Percentiles rank a stretch among this genome's conserved stretches.
Conservation (phyloP, 1,140 invertebrate genomes). For the Drosophila persimilis region DNA sequence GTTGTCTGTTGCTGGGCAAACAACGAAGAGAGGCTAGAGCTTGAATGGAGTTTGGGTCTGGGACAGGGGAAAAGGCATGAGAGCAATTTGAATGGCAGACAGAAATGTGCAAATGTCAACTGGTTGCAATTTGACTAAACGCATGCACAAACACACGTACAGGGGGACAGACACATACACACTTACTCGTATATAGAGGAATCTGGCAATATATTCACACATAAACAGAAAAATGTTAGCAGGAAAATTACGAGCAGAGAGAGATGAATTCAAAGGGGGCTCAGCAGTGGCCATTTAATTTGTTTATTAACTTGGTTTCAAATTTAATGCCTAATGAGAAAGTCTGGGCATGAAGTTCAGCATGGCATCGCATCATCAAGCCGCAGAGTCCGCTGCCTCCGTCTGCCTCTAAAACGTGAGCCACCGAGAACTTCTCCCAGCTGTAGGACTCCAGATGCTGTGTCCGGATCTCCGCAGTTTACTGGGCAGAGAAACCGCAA, state of each 20-base stretch:
- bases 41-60: slow-evolving; percentile 15
- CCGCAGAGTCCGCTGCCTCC: too few relatives aligned
- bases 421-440: slow-evolving; percentile 31
- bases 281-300: slow-evolving; percentile 41
- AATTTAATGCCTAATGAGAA: slow-evolving; percentile 56
- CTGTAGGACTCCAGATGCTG: slow-evolving; percentile 16
- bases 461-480: background rate
- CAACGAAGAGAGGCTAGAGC: slow-evolving; percentile 12
- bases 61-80: slow-evolving; percentile 1
- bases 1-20: slow-evolving; percentile 31
- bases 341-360: background rate
- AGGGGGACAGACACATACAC: too few relatives aligned
- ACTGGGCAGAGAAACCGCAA: slow-evolving; percentile 50
- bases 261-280: slow-evolving; percentile 33
- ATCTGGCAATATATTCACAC: background rate
- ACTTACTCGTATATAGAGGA: too few relatives aligned
- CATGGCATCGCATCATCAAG: too few relatives aligned
- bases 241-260: too few relatives aligned
- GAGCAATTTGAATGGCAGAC: slow-evolving; percentile 41
- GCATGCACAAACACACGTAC: slow-evolving; percentile 16
- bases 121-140: slow-evolving; percentile 46
- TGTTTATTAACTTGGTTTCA: slow-evolving; percentile 53
- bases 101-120: slow-evolving; percentile 58
- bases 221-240: slow-evolving; percentile 32
- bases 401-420: slow-evolving; percentile 27